Percentiles rank a stretch among this genome's conserved stretches.
Conservation (phyloP, 1,140 invertebrate species). For the Drosophila punjabiensis region DNA sequence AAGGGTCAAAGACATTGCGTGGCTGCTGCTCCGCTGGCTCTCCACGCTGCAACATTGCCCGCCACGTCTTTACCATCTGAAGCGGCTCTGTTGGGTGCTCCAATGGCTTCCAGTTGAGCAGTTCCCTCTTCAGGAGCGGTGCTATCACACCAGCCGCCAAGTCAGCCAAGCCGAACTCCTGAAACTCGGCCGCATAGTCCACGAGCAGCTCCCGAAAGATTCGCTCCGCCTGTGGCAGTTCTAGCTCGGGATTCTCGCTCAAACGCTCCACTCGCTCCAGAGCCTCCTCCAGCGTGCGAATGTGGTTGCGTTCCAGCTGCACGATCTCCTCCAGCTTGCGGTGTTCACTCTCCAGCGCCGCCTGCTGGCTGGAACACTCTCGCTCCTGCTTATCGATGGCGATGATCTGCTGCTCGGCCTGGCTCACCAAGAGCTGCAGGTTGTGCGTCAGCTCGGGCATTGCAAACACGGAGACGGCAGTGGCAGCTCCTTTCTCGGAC, state of each 20-base stretch:
- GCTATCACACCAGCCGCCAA: slow-evolving; percentile 89
- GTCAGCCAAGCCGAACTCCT: slow-evolving; percentile 88
- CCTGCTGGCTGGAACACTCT: slow-evolving; percentile 91
- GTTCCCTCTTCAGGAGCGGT: slow-evolving; percentile 89
- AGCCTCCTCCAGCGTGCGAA: slow-evolving; percentile 91
- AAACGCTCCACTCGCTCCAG: slow-evolving; percentile 90
- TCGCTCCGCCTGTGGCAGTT: slow-evolving; percentile 90
- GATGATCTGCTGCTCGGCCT: slow-evolving; percentile 98
- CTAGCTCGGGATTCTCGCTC: slow-evolving; percentile 87
- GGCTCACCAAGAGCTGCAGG: slow-evolving; percentile 95
- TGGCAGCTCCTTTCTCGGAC: slow-evolving; percentile 86
- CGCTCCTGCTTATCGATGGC: slow-evolving; percentile 93
- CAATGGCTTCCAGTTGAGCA: slow-evolving; percentile 92
- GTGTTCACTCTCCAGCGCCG: slow-evolving; percentile 93
- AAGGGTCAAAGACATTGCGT: slow-evolving; percentile 89
- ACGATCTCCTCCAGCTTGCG: slow-evolving; percentile 90
- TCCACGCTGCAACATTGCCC: slow-evolving; percentile 86
- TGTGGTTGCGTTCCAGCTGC: slow-evolving; percentile 90
- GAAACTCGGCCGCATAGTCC: slow-evolving; percentile 85
- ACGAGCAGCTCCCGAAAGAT: slow-evolving; percentile 92
- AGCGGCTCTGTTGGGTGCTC: slow-evolving; percentile 88
- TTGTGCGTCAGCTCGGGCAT: slow-evolving; percentile 97
- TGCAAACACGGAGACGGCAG: slow-evolving; percentile 86
- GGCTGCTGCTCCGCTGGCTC: slow-evolving; percentile 74
- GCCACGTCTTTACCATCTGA: slow-evolving; percentile 91